Conservation (phyloP, 1,140 invertebrate species). For the Hermetia illucens region DNA sequence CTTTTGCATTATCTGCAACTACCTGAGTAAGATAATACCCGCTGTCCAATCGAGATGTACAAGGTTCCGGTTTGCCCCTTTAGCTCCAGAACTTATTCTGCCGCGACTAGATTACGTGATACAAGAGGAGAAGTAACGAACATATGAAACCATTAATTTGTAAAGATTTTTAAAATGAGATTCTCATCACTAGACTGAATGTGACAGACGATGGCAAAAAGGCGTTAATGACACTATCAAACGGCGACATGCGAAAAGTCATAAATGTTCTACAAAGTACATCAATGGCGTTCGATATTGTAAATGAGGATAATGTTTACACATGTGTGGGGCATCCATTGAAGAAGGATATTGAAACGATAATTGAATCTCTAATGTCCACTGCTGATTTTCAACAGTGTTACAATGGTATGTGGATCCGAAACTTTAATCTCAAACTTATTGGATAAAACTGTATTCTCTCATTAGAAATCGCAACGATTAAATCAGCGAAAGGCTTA, state of each 20-base stretch:
- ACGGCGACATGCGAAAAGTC: constrained; percentile 97
- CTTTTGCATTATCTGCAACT: constrained; percentile 99
- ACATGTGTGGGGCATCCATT: constrained; percentile 92
- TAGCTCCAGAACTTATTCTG: constrained; percentile 73
- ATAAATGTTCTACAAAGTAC: constrained; percentile 93
- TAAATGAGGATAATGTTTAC: constrained; percentile 89
- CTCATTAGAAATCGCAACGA: constrained; percentile 59
- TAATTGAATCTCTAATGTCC: constrained; percentile 80
- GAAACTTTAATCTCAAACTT: constrained; percentile 4
- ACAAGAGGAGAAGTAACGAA: constrained; percentile 63
- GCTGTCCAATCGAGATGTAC: constrained; percentile 97
- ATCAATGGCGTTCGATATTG: constrained; percentile 68
- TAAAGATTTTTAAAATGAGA: not conserved
- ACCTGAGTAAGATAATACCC: constrained; percentile 95
- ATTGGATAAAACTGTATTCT: constrained; percentile 2
- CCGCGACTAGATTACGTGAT: constrained; percentile 80
- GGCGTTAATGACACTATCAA: constrained; percentile 76
- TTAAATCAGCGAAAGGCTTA: constrained; percentile 77
- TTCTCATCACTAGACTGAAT: constrained; percentile 45
- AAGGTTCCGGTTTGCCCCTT: constrained; percentile 89
- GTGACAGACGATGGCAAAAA: constrained; percentile 84
- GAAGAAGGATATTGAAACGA: constrained; percentile 75
- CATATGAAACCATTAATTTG: not conserved
- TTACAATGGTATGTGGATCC: constrained; percentile 55
- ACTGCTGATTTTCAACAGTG: constrained; percentile 61